phyloP scores from a whole-genome alignment of 2,113 vertebrate genomes.

The Pogona vitticeps region DNA sequence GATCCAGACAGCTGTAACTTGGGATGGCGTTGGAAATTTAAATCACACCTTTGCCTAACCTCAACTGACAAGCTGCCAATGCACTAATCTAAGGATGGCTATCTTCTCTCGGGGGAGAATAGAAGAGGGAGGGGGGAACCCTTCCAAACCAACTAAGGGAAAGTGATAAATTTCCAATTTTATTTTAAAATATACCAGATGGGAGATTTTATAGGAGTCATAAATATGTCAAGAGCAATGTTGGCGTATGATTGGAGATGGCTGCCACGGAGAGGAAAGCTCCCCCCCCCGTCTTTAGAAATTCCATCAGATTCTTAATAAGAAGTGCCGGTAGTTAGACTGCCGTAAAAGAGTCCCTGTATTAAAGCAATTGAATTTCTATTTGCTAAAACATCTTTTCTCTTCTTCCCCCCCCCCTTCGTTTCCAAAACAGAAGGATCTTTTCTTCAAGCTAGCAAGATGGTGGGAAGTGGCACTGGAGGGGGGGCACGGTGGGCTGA shows the following conservation, averaged over 20 bases:
- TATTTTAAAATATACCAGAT: constrained; percentile 85
- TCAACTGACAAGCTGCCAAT: constrained; percentile 60
- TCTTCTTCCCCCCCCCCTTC: constrained; percentile 29
- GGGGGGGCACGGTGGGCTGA: not conserved
- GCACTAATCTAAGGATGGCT: constrained; percentile 73
- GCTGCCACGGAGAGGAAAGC: constrained; percentile 64
- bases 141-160: constrained; percentile 69
- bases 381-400: constrained; percentile 69
- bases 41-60: constrained; percentile 74
- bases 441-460: constrained; percentile 48
- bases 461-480: constrained; percentile 36
- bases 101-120: constrained; percentile 71
- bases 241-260: constrained; percentile 70
- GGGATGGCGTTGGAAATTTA: constrained; percentile 76
- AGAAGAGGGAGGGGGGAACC: not conserved
- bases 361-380: constrained; percentile 78
- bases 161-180: constrained; percentile 84
- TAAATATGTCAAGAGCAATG: constrained; percentile 83
- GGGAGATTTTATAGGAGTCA: constrained; percentile 83
- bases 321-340: constrained; percentile 65
- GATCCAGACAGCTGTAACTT: constrained; percentile 67
- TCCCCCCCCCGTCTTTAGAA: constrained; percentile 75
- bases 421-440: constrained; percentile 46
- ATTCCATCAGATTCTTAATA: constrained; percentile 78
- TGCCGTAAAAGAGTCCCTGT: constrained; percentile 69